These are phyloP conservation scores for Elmis aenea DNA, from an alignment of 2,888 invertebrate species.

Conservation along the genomic window DNA sequence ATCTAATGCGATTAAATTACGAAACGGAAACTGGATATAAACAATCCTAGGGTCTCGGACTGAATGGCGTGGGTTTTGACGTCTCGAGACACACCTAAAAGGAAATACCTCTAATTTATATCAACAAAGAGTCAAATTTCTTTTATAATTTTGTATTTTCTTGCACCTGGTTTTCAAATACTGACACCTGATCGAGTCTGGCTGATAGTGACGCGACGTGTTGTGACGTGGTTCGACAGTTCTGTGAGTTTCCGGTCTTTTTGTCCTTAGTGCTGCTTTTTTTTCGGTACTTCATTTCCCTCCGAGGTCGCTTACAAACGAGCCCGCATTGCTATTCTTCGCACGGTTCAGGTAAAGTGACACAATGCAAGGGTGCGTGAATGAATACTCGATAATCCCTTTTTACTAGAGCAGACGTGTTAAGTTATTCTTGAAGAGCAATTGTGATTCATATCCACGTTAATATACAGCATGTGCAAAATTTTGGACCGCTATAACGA, in stretches of 20 bases:
- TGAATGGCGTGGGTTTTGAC: constrained; percentile 17
- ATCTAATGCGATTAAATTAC: constrained; percentile 31
- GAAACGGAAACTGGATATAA: constrained; percentile 27
- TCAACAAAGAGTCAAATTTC: constrained; percentile 34
- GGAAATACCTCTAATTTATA: constrained; percentile 35
- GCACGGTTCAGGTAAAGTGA: constrained; percentile 18
- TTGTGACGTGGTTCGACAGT: constrained; percentile 31
- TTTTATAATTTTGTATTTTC: constrained; percentile 14
- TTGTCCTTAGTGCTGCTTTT: constrained; percentile 15
- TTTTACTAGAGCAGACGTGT: no score
- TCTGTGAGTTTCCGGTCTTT: constrained; percentile 25
- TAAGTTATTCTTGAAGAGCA: no score
- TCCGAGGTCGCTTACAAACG: constrained; percentile 17
- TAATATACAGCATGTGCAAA: no score
- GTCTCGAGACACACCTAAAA: constrained; percentile 14
- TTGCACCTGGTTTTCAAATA: constrained; percentile 24
- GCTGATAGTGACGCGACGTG: constrained; percentile 31
- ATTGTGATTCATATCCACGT: no score
- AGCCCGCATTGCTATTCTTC: constrained; percentile 22
- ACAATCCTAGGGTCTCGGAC: constrained; percentile 17
- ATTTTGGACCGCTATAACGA: no score
- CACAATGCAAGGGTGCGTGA: constrained; percentile 19
- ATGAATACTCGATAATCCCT: no score
- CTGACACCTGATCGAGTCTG: constrained; percentile 30
- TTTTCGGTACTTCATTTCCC: constrained; percentile 14